Evolutionary conservation across 2,113 vertebrate genomes (phyloP), one percentile per base, ranked within the genome.

Genomic region (Melanotaenia duboulayi): DNA sequence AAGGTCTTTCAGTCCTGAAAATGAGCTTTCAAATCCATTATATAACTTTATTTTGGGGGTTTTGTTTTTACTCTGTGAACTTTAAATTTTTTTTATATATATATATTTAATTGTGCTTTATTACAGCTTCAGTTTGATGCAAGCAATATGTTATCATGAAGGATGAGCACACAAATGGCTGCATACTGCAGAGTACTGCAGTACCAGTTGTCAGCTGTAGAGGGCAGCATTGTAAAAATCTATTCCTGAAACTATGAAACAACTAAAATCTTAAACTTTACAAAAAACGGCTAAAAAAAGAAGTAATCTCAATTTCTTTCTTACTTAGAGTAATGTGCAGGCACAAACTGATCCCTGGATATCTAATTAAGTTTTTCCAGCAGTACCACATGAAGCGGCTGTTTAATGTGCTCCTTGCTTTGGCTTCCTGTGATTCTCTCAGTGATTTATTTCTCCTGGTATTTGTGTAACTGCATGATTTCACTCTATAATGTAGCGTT

Each of bases 391-490:
- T 68, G n/a, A 23, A 63, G 54, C 74, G 65, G 46, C 59, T 76
- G 48, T 84, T 75, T 50, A 65, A 51, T 71, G 69, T 52, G 44
- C 59, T 77, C 37, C 63, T 59, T 69, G 80, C 84, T 88, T 82
- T 67, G 63, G 63, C 58, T 61, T 74, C 50, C 55, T 71, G 60
- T 76, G 74, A 63, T 65, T 87, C 37, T 57, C 16, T 60, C 80
- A 61, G 63, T 80, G 71, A 72, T 76, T 68, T 71, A 51, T 82
- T 76, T 65, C 60, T 80, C 73, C 74, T 86, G 74, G 75, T 85
- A 50, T 87, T 69, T 75, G 58, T 90, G 77, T 88, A 90, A 85
- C 83, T 89, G 87, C 92, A 92, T 89, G 88, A 88, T 56, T 76
- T 76, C 59, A 70, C 73, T 87, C 79, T 80, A 81, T 80, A 48